A percentile compares a stretch with the other conserved stretches of the same genome.
Evolutionary conservation across 2,113 vertebrate genomes (phyloP).

Genomic region (Rhabdornis inornatus): DNA sequence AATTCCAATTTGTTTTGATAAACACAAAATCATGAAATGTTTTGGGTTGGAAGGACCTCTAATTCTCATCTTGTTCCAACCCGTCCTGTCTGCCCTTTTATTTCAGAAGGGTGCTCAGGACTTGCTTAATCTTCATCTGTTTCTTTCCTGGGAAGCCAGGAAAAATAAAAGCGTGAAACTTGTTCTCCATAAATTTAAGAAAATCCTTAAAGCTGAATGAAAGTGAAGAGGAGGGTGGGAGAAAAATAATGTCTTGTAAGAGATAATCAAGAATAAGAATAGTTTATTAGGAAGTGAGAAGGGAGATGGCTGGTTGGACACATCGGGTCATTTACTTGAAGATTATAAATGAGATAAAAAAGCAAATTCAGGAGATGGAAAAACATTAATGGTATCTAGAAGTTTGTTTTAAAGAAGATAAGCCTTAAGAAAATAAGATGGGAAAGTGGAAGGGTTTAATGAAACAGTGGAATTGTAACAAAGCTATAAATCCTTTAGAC

Average conservation of each 20-base stretch:
- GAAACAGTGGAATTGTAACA: neutral
- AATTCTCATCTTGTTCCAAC: neutral
- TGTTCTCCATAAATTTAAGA: neutral
- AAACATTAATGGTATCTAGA: neutral
- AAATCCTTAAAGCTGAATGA: neutral
- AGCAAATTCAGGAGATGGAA: neutral
- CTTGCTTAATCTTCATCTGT: neutral
- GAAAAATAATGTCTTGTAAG: neutral
- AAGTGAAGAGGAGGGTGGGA: neutral
- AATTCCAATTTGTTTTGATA: neutral
- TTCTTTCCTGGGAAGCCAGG: neutral
- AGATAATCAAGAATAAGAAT: neutral
- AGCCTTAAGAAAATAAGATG: neutral
- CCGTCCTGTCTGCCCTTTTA: neutral
- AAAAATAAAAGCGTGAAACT: neutral
- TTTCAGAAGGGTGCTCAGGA: neutral
- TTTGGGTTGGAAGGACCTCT: neutral
- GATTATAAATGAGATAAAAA: neutral
- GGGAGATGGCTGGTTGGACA: neutral
- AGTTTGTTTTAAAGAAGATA: conserved; percentile 4
- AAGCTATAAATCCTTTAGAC: conserved; percentile 24
- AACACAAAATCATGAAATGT: neutral
- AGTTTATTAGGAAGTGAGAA: neutral
- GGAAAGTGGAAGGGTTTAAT: neutral
- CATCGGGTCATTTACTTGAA: neutral